Evolutionary conservation across 1,140 invertebrate genomes (phyloP), one percentile per base, ranked within the genome.

Genomic region (Magallana ariakensis): DNA sequence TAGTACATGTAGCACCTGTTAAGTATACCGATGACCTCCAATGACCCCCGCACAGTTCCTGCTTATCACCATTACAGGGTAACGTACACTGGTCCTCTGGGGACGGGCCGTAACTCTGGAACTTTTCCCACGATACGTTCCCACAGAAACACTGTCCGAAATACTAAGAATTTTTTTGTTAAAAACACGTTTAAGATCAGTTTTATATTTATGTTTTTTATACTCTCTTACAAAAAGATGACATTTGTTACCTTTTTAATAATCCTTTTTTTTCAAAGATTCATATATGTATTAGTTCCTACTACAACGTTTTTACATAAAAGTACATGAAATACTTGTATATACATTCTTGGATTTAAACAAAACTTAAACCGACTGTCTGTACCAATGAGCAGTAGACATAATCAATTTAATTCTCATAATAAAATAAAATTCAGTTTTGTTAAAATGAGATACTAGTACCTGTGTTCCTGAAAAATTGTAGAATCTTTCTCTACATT

Each of bases 121-220:
- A 58, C 3, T 58, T 33, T 0, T 22, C 16, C 26, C 11, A 84
- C 0, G 82, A 26, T 11, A 26, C 8, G 82, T 84, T 84, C 6
- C 82, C 82, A 84, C 82, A 84, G 82, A 58, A 84, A 60, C 82
- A 84, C 22, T 84, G 82, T 22, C 55, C 57, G n/a, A 16, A 58
- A 60, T 58, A 84, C 82, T 84, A 26, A 10, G 22, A 58, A 58
- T 7, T 13, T 3, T 13, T 19, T 19, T 19, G 16, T 26, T 46
- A 46, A 46, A 46, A 46, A 46, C 33, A 46, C 33, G 33, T 46
- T 46, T 46, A 5, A 46, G 33, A 46, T 46, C 33, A 46, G 33
- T 46, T 3, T 46, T 46, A 46, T 46, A 2, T 46, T 46, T 46
- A 46, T 46, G 33, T 46, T 33, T 33, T n/a, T 33, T 4, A 33